Evolutionary conservation across 2,113 vertebrate genomes (phyloP).

Genomic region (Poeciliopsis occidentalis): DNA sequence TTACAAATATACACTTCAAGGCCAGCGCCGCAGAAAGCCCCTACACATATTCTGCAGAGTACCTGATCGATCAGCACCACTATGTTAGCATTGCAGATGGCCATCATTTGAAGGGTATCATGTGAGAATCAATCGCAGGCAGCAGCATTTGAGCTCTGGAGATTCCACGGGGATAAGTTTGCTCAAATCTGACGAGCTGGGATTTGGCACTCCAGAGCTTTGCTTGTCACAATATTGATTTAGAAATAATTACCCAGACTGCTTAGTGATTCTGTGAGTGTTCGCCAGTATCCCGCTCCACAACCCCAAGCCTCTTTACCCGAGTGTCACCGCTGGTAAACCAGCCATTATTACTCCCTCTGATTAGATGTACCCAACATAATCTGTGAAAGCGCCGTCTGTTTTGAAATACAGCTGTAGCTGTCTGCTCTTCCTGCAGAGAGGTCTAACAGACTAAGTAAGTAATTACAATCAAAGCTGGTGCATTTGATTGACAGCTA

Average conservation of each 20-base stretch:
- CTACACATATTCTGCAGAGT: conserved; percentile 14
- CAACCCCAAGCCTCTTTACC: conserved; percentile 11
- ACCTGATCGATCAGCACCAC: conserved; percentile 58
- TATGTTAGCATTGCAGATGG: conserved; percentile 69
- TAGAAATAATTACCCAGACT: conserved; percentile 78
- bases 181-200: conserved; percentile 56
- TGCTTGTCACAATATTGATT: conserved; percentile 79
- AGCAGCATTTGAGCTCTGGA: conserved; percentile 44
- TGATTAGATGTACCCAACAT: conserved; percentile 65
- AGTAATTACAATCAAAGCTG: conserved; percentile 61
- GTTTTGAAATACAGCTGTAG: conserved; percentile 61
- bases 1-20: background rate
- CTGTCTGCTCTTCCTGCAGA: conserved; percentile 33
- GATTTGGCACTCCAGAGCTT: conserved; percentile 72
- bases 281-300: conserved; percentile 41
- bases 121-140: conserved; percentile 68
- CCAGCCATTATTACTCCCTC: conserved; percentile 28
- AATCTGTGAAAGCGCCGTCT: conserved; percentile 50
- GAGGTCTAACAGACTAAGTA: conserved; percentile 50
- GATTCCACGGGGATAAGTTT: conserved; percentile 62
- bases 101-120: conserved; percentile 65
- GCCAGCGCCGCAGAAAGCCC: background rate
- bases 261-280: conserved; percentile 69
- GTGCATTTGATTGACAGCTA: conserved; percentile 57
- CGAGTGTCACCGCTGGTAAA: conserved; percentile 29